Evolutionary conservation across 2,797 vertebrate species (phyloP).

Genomic region (Sebastes jordani): DNA sequence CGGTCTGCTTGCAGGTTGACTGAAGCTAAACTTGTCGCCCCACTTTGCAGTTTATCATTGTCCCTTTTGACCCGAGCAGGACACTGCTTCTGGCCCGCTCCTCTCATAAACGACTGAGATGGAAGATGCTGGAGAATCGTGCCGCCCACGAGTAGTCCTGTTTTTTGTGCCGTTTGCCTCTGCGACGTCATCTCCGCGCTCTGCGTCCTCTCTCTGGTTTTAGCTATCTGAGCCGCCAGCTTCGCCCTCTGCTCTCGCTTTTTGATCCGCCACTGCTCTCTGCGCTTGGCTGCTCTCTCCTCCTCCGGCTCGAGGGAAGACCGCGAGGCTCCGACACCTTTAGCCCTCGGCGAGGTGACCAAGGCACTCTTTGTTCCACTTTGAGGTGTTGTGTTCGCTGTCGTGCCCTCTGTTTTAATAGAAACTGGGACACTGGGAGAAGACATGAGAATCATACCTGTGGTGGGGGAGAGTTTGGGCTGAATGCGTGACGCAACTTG

Average conservation of each 20-base stretch:
- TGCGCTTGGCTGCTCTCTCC: slow-evolving; percentile 75
- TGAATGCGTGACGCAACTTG: slow-evolving; percentile 41
- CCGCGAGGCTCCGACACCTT: slow-evolving; percentile 9
- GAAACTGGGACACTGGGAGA: slow-evolving; percentile 11
- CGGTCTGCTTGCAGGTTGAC: slow-evolving; percentile 26
- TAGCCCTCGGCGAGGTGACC: slow-evolving; percentile 40
- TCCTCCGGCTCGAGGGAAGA: slow-evolving; percentile 68
- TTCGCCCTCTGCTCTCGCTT: slow-evolving; percentile 84
- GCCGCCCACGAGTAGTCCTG: neutral
- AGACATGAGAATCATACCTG: slow-evolving; percentile 24
- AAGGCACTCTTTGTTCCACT: slow-evolving; percentile 63
- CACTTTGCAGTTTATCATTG: slow-evolving; percentile 19
- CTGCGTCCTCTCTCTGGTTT: slow-evolving; percentile 59
- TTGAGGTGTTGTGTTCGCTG: slow-evolving; percentile 35
- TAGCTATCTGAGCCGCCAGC: slow-evolving; percentile 63
- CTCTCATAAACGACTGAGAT: slow-evolving; percentile 37
- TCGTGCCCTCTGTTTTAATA: slow-evolving; percentile 25
- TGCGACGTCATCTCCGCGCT: slow-evolving; percentile 1
- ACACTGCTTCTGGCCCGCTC: slow-evolving; percentile 40
- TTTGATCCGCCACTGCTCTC: slow-evolving; percentile 84
- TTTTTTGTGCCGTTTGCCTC: slow-evolving; percentile 26
- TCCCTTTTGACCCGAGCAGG: slow-evolving; percentile 36
- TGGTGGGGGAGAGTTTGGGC: slow-evolving; percentile 41
- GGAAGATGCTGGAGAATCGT: slow-evolving; percentile 28
- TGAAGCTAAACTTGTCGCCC: neutral